These are phyloP conservation scores for Dyspetes luteomarginatus DNA, from an alignment of 2,888 invertebrate genomes.

Conservation along the genomic window DNA sequence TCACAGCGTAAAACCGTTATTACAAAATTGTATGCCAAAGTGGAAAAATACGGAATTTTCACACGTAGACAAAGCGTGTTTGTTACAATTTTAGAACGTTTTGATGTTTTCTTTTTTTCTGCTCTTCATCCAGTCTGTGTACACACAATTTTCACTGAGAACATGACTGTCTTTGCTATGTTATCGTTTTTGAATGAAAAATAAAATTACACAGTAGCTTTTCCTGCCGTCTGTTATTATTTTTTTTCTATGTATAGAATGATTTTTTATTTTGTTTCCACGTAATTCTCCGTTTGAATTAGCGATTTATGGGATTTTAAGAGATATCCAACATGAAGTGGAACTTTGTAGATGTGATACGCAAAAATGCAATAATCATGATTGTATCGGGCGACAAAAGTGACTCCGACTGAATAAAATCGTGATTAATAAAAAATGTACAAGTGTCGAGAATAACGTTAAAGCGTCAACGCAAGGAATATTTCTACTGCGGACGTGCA, in stretches of 20 bases:
- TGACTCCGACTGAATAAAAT: slow-evolving; percentile 14
- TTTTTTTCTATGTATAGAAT: too few relatives aligned
- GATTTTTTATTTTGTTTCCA: too few relatives aligned
- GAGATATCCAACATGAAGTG: slow-evolving; percentile 57
- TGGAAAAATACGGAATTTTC: slow-evolving; percentile 37
- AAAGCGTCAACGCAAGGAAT: not conserved
- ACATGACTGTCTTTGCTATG: slow-evolving; percentile 44
- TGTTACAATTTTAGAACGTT: slow-evolving; percentile 31
- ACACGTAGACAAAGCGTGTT: slow-evolving; percentile 17
- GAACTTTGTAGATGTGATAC: slow-evolving; percentile 4
- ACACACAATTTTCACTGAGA: slow-evolving; percentile 26
- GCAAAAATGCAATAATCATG: slow-evolving; percentile 14
- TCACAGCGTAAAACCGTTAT: not conserved
- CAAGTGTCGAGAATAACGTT: not conserved
- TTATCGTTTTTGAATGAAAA: slow-evolving; percentile 2
- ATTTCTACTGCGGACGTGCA: not conserved
- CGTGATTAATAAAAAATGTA: not conserved
- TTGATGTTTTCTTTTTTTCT: not conserved
- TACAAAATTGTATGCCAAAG: slow-evolving; percentile 21
- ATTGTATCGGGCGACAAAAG: not conserved
- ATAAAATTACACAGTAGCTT: too few relatives aligned
- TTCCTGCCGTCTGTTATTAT: too few relatives aligned
- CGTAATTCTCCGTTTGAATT: slow-evolving; percentile 16
- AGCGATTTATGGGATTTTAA: slow-evolving; percentile 58
- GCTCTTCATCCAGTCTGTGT: slow-evolving; percentile 29